Evolutionary conservation across 2,888 invertebrate species (phyloP).

Genomic region (Exocentrus adspersus): DNA sequence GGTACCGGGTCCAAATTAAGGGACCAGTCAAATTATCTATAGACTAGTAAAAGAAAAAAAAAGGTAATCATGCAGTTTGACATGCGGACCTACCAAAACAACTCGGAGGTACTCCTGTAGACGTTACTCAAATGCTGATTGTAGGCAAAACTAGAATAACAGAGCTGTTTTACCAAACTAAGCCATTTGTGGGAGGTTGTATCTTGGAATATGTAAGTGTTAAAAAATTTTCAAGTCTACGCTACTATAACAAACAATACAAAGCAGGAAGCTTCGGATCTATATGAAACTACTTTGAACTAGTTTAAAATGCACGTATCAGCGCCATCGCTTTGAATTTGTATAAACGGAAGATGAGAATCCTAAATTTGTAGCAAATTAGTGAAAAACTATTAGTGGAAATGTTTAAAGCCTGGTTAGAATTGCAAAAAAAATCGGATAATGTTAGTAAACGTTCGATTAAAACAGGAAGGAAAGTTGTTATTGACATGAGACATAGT

Average conservation of each 20-base stretch:
- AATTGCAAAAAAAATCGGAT: background rate
- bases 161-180: slow-evolving; percentile 45
- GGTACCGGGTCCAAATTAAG: background rate
- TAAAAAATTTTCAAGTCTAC: background rate
- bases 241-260: background rate
- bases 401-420: no score
- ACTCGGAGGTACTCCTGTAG: slow-evolving; percentile 41
- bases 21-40: slow-evolving; percentile 16
- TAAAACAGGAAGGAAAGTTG: background rate
- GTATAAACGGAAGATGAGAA: background rate
- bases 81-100: slow-evolving; percentile 54
- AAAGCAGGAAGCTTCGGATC: background rate
- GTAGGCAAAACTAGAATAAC: slow-evolving; percentile 62
- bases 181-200: slow-evolving; percentile 17
- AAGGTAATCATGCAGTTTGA: slow-evolving; percentile 13
- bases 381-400: no score
- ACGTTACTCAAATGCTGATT: slow-evolving; percentile 60
- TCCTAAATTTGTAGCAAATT: no score
- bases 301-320: background rate
- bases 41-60: slow-evolving; percentile 23
- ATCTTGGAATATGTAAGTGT: slow-evolving; percentile 8
- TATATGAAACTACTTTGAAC: background rate
- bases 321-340: background rate
- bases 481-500: no score
- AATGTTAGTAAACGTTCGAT: background rate